These are phyloP conservation scores for Pseudococcus longispinus DNA, from an alignment of 2,888 invertebrate genomes.

Conservation along the genomic window DNA sequence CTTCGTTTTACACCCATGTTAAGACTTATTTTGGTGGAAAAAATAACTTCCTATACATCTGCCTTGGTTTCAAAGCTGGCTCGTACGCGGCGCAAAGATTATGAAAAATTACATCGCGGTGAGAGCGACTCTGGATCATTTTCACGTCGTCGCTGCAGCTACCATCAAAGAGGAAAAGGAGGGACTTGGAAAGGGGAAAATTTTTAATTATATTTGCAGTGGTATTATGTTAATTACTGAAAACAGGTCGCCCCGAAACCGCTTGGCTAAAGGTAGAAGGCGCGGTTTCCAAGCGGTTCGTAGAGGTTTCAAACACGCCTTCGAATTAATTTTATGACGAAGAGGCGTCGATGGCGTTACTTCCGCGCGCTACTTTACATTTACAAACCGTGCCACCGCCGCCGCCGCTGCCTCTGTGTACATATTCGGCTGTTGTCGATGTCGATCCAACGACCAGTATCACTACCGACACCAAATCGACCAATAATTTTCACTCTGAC, in stretches of 20 bases:
- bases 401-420: background rate
- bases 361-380: constrained; percentile 48
- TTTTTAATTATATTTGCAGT: constrained; percentile 37
- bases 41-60: constrained; percentile 39
- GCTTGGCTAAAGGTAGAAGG: constrained; percentile 44
- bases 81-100: background rate
- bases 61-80: background rate
- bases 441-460: background rate
- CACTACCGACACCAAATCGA: background rate
- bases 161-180: background rate
- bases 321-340: constrained; percentile 55
- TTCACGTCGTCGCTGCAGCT: background rate
- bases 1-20: constrained; percentile 17
- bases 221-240: constrained; percentile 46
- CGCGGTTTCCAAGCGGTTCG: constrained; percentile 51
- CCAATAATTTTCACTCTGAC: constrained; percentile 52
- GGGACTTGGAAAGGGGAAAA: constrained; percentile 4
- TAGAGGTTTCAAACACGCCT: constrained; percentile 51
- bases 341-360: constrained; percentile 53
- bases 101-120: background rate
- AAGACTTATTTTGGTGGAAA: constrained; percentile 5
- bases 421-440: constrained; percentile 3
- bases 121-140: background rate
- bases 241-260: constrained; percentile 16
- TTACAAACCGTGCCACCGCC: background rate